phyloP scores from a whole-genome alignment of 2,888 invertebrate genomes.

The Amiota mariae region DNA sequence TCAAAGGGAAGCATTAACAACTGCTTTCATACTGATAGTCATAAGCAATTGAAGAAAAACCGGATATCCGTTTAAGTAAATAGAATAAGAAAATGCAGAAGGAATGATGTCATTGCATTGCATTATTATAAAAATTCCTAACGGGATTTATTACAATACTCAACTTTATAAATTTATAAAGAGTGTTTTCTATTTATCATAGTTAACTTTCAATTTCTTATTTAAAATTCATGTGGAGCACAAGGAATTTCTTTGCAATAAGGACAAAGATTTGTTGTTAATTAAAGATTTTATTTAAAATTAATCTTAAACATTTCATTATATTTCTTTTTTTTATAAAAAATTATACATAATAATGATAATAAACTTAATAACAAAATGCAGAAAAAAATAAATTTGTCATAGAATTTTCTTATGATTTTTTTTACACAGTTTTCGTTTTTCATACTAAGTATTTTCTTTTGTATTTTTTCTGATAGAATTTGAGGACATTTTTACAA shows the following conservation, averaged over 20 bases:
- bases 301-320: conserved; percentile 4
- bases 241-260: neutral
- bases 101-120: too few relatives aligned
- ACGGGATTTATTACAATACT: too few relatives aligned
- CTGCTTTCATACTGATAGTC: neutral
- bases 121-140: too few relatives aligned
- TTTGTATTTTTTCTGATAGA: conserved; percentile 29
- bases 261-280: neutral
- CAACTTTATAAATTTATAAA: too few relatives aligned
- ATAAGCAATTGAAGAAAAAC: neutral
- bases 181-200: too few relatives aligned
- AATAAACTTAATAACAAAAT: conserved; percentile 38
- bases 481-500: conserved; percentile 54
- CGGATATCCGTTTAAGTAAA: conserved; percentile 14
- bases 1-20: neutral
- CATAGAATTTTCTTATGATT: conserved; percentile 28
- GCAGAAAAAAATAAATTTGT: conserved; percentile 26
- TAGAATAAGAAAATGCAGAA: too few relatives aligned
- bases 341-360: conserved; percentile 24
- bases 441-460: conserved; percentile 8
- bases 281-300: conserved; percentile 15
- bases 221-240: neutral
- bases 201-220: neutral
- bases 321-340: conserved; percentile 43
- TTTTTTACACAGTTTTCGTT: conserved; percentile 18